Evolutionary conservation across 2,113 vertebrate genomes (phyloP), one percentile per base, ranked within the genome.

Genomic region (Tringa solitaria): DNA sequence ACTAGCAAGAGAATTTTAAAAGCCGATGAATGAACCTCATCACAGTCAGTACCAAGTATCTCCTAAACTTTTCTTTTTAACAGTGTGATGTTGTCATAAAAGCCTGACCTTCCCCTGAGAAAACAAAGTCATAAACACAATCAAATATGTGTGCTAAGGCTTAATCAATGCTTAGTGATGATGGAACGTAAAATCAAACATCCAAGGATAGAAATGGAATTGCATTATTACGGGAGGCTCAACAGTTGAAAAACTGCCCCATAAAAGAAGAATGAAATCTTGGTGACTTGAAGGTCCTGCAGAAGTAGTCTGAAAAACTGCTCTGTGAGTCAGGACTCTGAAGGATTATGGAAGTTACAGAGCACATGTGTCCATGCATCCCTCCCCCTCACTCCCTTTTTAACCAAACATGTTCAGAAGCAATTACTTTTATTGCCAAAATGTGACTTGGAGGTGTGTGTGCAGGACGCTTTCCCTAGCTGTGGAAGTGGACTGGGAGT

Each of bases 91-190:
- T 57, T 96, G 41, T 93, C 95, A 85, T 96, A 97, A 97, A 97
- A 97, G 35, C 88, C 76, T 94, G 95, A 97, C 92, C 95, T 97
- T 97, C 87, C 35, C 59, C 79, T 97, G 85, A 87, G 89, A 95
- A 97, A 96, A 93, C 80, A 82, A 83, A 97, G 93, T 95, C 77
- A 32, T 93, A 91, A 95, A 94, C 65, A 90, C 65, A 95, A 39
- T 61, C 79, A 81, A 85, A 61, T 85, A 3, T 60, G 65, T 90
- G 77, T 94, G 94, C 86, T 86, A 72, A 95, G 91, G 81, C 70
- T 94, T 98, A 95, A 97, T 98, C 96, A 97, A 89, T 97, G 93
- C 92, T 96, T 92, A 69, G 93, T 74, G 85, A 95, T 96, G 92
- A 94, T 92, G 64, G 90, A 95, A 97, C 94, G 64, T 97, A 95